Base-by-base conservation (phyloP, 1,140 invertebrate species). In the Pogonognathellus flavescens region DNA sequence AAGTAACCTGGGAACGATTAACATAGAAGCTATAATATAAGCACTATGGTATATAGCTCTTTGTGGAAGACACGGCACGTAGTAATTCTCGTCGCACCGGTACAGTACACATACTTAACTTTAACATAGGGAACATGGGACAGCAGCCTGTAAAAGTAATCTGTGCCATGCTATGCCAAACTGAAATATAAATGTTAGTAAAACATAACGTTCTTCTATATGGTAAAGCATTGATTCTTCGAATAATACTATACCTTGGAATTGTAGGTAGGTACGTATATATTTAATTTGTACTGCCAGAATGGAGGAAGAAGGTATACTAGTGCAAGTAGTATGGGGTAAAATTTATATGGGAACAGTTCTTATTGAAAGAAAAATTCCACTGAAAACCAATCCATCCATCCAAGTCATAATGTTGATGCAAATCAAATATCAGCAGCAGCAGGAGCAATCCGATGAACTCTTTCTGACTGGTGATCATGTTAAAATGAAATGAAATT, bases 401-500 rank as follows among this genome's bases (percentile, higher is more conserved):
- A 76, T 76, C 70, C 70, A 76, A 76, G 70, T 76, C 70, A 76
- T 31, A 76, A 76, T 76, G 70, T 76, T 76, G 70, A 76, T 76
- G 70, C 70, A 76, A 76, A 76, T 76, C 70, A 76, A 76, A 76
- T 76, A 76, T 76, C 70, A 76, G 70, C 70, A 76, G 70, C 70
- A 76, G 70, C 70, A 76, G 70, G 70, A 76, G 70, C 70, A 18
- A 76, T 76, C 70, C 49, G 70, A 76, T 76, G 70, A 76, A 76
- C 70, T 76, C 70, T 76, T 76, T 76, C 70, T 76, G 70, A 76
- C 70, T 76, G 70, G 10, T 76, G 70, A 50, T 41, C 31, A 41
- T 76, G 70, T 14, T 49, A 50, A n/a, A 31, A 25, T 41, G 66
- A 76, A 76, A 76, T 76, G 70, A 76, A 76, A 76, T 76, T 76